These are phyloP conservation scores for Paraescarpia echinospica DNA, from an alignment of 1,140 invertebrate genomes.

Conservation along the genomic window DNA sequence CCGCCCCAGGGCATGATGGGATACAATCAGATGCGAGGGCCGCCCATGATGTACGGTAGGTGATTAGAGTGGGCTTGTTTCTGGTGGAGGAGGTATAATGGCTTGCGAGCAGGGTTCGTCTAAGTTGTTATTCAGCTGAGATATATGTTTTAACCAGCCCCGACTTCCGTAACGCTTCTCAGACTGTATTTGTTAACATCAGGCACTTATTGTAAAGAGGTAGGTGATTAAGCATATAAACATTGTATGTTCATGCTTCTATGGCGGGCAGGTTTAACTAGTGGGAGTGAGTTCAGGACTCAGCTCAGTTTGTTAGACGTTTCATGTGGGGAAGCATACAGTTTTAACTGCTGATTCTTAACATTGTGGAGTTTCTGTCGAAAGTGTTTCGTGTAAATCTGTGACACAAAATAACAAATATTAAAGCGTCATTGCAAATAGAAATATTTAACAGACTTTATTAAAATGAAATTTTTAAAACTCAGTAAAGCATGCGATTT, in stretches of 20 bases:
- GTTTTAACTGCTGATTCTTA: too few species aligned
- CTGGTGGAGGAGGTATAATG: not conserved
- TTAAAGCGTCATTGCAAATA: too few species aligned
- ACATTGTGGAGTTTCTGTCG: too few species aligned
- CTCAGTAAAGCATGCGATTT: too few species aligned
- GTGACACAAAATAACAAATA: too few species aligned
- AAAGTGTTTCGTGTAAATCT: too few species aligned
- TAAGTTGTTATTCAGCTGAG: not conserved
- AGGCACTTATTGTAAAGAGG: not conserved
- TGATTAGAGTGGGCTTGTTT: not conserved
- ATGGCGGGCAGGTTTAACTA: not conserved
- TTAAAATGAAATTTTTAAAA: too few species aligned
- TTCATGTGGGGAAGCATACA: not conserved
- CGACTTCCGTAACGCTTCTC: not conserved
- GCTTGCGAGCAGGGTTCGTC: not conserved
- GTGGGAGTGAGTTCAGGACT: not conserved
- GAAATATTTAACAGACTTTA: too few species aligned
- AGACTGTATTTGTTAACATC: not conserved
- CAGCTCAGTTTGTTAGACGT: not conserved
- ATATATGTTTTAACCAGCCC: not conserved
- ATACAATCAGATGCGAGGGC: not conserved
- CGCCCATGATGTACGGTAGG: not conserved
- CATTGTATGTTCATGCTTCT: not conserved
- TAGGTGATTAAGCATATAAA: not conserved
- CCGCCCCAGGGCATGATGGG: conserved; percentile 41